phyloP scores from a whole-genome alignment of 1,140 invertebrate genomes.

The Dendroctonus ponderosae region DNA sequence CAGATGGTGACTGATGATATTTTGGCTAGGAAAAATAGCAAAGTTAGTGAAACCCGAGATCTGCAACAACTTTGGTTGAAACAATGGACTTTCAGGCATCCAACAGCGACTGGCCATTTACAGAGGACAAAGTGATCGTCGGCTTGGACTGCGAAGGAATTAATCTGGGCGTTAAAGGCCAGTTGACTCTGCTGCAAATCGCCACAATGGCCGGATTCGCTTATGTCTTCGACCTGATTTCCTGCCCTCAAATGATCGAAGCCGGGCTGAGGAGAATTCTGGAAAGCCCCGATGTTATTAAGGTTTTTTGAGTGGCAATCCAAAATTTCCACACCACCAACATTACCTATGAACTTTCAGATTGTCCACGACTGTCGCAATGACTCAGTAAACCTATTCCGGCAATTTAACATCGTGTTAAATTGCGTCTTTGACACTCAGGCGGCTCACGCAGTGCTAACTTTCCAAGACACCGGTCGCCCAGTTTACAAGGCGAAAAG shows the following conservation, averaged over 20 bases:
- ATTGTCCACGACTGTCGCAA: slow-evolving; percentile 93
- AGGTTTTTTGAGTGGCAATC: slow-evolving; percentile 59
- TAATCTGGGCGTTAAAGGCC: slow-evolving; percentile 81
- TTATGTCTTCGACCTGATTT: slow-evolving; percentile 87
- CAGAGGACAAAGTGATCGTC: slow-evolving; percentile 60
- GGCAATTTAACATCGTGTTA: slow-evolving; percentile 84
- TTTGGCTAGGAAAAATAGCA: slow-evolving; percentile 48
- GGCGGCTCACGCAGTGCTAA: slow-evolving; percentile 87
- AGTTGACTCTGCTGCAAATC: slow-evolving; percentile 83
- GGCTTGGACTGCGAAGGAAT: slow-evolving; percentile 90
- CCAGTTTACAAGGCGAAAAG: slow-evolving; percentile 94
- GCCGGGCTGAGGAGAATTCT: slow-evolving; percentile 77
- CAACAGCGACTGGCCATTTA: slow-evolving; percentile 43
- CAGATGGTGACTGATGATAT: slow-evolving; percentile 75
- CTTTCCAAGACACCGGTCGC: slow-evolving; percentile 85
- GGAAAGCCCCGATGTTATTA: slow-evolving; percentile 78
- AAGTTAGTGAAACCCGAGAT: background rate
- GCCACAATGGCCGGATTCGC: slow-evolving; percentile 74
- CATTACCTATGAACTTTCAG: slow-evolving; percentile 52
- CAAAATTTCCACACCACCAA: background rate
- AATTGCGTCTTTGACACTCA: slow-evolving; percentile 94
- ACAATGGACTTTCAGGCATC: background rate
- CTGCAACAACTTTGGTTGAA: background rate
- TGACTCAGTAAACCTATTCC: slow-evolving; percentile 84
- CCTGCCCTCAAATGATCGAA: slow-evolving; percentile 78